Evolutionary conservation across 37 sponge, comb jelly and placozoan species (phyloP).

Genomic region (Chondrosia reniformis): DNA sequence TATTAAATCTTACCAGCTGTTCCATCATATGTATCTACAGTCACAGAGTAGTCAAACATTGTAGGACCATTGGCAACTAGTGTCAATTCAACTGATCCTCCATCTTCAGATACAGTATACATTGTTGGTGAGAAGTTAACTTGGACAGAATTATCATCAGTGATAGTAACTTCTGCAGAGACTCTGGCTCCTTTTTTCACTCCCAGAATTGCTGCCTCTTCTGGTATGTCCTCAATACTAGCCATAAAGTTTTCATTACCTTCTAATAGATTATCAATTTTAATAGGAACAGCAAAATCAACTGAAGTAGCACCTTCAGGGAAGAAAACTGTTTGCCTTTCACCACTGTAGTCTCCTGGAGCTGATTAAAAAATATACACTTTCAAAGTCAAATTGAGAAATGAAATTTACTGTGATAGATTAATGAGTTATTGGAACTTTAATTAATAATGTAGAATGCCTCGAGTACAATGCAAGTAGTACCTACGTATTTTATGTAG

Average conservation of each 20-base stretch:
- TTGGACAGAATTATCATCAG: neutral
- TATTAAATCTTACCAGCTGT: no score
- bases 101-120: conserved; percentile 25
- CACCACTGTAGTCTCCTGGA: conserved; percentile 13
- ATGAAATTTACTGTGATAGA: no score
- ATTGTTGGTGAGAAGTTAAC: conserved; percentile 7
- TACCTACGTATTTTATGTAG: no score
- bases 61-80: neutral
- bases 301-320: neutral
- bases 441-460: no score
- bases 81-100: neutral
- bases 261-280: neutral
- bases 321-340: conserved; percentile 4
- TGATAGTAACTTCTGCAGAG: conserved; percentile 14
- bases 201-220: neutral
- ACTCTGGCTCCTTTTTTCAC: neutral
- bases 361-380: no score
- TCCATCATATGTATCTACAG: neutral
- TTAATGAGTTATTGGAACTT: no score
- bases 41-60: neutral
- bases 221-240: neutral
- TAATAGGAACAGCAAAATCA: conserved; percentile 5
- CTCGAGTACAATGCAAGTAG: no score
- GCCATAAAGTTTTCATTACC: conserved; percentile 25
- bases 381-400: no score